Evolutionary conservation across 1,140 invertebrate genomes (phyloP), one percentile per base, ranked within the genome.

Genomic region (Drosophila sturtevanti): DNA sequence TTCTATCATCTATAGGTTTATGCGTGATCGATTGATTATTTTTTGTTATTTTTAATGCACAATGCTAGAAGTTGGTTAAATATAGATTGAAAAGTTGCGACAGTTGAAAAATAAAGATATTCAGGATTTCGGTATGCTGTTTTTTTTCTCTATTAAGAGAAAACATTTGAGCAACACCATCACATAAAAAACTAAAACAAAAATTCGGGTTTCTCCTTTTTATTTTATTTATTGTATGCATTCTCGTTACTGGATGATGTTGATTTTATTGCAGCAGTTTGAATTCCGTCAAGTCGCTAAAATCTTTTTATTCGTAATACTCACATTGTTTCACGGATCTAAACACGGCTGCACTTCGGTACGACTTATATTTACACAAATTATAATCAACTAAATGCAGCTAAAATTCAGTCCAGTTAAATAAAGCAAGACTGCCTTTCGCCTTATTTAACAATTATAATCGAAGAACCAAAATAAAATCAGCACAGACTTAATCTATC

Each of bases 21-120:
- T 54, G 65, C 73, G 77, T 48, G 61, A 71, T 24, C 34, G 59
- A 60, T 51, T 67, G 63, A 72, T 55, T 34, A 14, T 21, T 66
- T 71, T 48, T 37, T 52, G n/a, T 22, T 16, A 10, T 27, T 38
- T 37, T 55, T 55, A 44, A 44, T 72, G 38, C 24, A 38, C 63
- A 64, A 70, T 58, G 70, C 60, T 37, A 38, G 5, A 66, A 61
- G 72, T 67, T 67, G 48, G 38, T 37, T 11, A 21, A 48, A 44
- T 14, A 7, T 21, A 48, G 41, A 10, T 10, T 48, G 41, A 2
- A 18, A 48, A 44, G 6, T 21, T 21, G 16, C 21, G 18, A 11
- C 10, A 44, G 16, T 18, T 44, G 41, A 7, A 44, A 44, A 18
- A 16, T 10, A 44, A 44, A 44, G 41, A 16, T 44, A 44, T 10